phyloP scores from a whole-genome alignment of 2,888 invertebrate genomes.

The Nephrocerus scutellatus region DNA sequence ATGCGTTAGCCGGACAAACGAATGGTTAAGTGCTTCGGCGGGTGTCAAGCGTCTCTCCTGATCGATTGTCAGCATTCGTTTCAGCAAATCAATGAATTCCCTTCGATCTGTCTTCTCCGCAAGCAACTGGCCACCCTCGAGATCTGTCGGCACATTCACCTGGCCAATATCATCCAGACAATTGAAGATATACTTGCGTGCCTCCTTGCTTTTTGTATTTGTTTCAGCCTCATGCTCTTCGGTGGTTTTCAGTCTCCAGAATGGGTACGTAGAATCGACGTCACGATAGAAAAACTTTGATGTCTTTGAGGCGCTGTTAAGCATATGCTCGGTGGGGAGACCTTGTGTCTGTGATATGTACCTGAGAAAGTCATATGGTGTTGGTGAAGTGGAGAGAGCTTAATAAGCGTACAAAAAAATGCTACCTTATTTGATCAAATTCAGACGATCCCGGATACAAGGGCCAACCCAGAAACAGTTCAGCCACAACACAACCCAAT shows the following conservation, averaged over 20 bases:
- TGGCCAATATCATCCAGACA: constrained; percentile 97
- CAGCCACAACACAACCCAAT: constrained; percentile 97
- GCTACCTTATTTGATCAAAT: constrained; percentile 95
- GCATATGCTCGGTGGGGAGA: constrained; percentile 95
- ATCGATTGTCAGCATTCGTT: constrained; percentile 98
- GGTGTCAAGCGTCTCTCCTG: constrained; percentile 94
- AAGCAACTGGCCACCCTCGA: constrained; percentile 91
- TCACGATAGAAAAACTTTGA: constrained; percentile 97
- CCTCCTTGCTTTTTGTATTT: constrained; percentile 97
- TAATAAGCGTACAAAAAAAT: too few species aligned
- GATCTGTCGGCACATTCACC: constrained; percentile 93
- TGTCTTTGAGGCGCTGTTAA: constrained; percentile 94
- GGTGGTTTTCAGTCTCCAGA: constrained; percentile 85
- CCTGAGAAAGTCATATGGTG: too few species aligned
- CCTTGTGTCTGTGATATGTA: constrained; percentile 97
- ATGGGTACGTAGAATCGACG: constrained; percentile 83
- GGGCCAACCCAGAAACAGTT: constrained; percentile 98
- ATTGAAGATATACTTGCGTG: constrained; percentile 98
- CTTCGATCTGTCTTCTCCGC: constrained; percentile 96
- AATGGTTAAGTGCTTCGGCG: constrained; percentile 90
- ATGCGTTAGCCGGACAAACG: constrained; percentile 88
- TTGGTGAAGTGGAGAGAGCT: background rate
- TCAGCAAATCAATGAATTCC: constrained; percentile 95
- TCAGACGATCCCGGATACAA: constrained; percentile 98
- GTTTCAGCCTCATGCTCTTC: constrained; percentile 98